Evolutionary conservation across 1,140 invertebrate genomes (phyloP).

Genomic region (Trichonephila clavipes): DNA sequence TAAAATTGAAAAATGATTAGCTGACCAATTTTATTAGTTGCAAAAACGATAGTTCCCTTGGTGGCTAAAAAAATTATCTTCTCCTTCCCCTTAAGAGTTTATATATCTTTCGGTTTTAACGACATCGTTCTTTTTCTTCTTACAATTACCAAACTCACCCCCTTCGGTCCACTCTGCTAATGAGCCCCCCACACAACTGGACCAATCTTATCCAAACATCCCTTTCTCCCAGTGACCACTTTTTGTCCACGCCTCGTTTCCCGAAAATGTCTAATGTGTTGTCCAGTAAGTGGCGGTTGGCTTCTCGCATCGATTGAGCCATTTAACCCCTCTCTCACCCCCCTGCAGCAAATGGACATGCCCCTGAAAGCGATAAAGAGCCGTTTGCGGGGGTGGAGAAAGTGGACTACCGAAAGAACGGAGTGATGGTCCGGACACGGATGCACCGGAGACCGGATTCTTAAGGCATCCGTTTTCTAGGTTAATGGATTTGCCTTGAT

Average conservation of each 20-base stretch:
- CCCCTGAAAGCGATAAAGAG: conserved; percentile 28
- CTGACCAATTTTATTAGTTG: no score
- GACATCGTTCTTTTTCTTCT: no score
- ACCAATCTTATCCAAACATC: no score
- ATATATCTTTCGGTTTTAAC: no score
- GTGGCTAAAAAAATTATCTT: no score
- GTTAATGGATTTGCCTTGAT: neutral
- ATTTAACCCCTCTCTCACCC: neutral
- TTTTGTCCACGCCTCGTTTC: neutral
- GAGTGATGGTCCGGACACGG: neutral
- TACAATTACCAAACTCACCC: no score
- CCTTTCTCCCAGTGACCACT: neutral
- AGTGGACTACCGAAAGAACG: neutral
- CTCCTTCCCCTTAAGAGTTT: no score
- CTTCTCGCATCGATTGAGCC: neutral
- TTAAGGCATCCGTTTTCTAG: neutral
- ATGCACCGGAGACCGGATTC: neutral
- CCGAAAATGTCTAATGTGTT: neutral
- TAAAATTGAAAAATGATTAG: no score
- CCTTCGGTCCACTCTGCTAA: no score
- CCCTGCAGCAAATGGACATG: neutral
- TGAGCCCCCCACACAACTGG: no score
- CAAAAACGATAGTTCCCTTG: no score
- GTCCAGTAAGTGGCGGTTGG: neutral
- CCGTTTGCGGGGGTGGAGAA: neutral